Evolutionary conservation across 2,797 vertebrate species (phyloP).

Genomic region (Eulemur albifrons): DNA sequence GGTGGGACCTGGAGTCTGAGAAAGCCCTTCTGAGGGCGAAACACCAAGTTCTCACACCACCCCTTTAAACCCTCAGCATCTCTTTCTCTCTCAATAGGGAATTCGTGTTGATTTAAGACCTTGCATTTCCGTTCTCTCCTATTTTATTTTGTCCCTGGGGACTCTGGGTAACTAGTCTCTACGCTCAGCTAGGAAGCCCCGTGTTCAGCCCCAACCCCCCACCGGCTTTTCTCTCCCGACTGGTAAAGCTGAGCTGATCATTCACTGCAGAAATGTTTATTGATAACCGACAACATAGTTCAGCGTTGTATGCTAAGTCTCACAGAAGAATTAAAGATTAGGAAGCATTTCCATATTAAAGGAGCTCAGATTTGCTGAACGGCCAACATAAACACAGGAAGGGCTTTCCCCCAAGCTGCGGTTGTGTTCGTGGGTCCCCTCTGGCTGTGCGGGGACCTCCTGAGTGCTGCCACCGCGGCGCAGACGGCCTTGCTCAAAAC

Average conservation of each 20-base stretch:
- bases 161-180: rapidly evolving
- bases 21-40: background rate
- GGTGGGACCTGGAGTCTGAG: background rate
- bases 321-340: background rate
- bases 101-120: background rate
- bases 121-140: background rate
- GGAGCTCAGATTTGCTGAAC: background rate
- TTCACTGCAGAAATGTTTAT: background rate
- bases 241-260: background rate
- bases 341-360: background rate
- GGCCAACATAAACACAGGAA: too few species aligned
- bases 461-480: rapidly evolving
- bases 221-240: background rate
- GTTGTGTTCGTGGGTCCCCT: background rate
- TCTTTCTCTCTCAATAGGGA: background rate
- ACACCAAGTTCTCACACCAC: background rate
- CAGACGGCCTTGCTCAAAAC: rapidly evolving
- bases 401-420: too few species aligned
- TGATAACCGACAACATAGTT: too few species aligned
- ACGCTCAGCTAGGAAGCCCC: background rate
- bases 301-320: background rate
- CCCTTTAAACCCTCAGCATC: too few species aligned
- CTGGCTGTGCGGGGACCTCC: background rate
- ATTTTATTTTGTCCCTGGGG: background rate
- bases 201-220: background rate